Percentiles rank a stretch among this genome's conserved stretches.
Evolutionary conservation across 2,113 vertebrate genomes (phyloP).

Genomic region (Callaeas wilsoni): DNA sequence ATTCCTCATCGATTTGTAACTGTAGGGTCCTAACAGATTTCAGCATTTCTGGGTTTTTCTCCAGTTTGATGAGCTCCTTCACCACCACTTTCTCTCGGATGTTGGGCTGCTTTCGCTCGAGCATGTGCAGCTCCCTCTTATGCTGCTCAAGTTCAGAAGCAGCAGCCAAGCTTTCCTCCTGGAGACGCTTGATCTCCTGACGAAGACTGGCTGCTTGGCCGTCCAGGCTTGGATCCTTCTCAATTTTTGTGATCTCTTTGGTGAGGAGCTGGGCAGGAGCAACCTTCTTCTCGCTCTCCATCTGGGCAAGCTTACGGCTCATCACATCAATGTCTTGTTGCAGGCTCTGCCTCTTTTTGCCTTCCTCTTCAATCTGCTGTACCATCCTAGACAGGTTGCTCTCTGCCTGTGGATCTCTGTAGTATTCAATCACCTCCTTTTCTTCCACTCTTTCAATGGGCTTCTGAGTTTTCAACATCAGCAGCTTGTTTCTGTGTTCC

Average conservation of each 20-base stretch:
- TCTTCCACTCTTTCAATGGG: constrained; percentile 89
- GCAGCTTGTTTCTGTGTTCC: constrained; percentile 74
- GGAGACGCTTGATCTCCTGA: constrained; percentile 76
- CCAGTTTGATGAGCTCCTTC: constrained; percentile 89
- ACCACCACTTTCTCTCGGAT: constrained; percentile 88
- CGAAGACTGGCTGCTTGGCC: constrained; percentile 76
- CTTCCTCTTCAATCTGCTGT: constrained; percentile 75
- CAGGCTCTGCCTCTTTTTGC: constrained; percentile 64
- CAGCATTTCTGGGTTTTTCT: constrained; percentile 87
- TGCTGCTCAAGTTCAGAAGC: constrained; percentile 71
- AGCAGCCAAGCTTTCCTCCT: constrained; percentile 65
- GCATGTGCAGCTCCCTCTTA: constrained; percentile 79
- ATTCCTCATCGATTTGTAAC: constrained; percentile 80
- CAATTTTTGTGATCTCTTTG: constrained; percentile 92
- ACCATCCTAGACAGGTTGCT: constrained; percentile 64
- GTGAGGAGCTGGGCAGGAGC: constrained; percentile 82
- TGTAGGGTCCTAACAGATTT: constrained; percentile 76
- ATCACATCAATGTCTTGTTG: constrained; percentile 75
- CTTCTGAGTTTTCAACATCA: constrained; percentile 83
- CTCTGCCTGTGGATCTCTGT: constrained; percentile 88
- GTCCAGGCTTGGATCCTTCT: constrained; percentile 87
- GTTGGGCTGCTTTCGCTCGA: constrained; percentile 79
- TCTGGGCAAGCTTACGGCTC: constrained; percentile 70
- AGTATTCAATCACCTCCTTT: constrained; percentile 89
- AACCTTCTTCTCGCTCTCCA: constrained; percentile 74